Evolutionary conservation across 2,888 invertebrate species (phyloP).

Genomic region (Auanema sp.): DNA sequence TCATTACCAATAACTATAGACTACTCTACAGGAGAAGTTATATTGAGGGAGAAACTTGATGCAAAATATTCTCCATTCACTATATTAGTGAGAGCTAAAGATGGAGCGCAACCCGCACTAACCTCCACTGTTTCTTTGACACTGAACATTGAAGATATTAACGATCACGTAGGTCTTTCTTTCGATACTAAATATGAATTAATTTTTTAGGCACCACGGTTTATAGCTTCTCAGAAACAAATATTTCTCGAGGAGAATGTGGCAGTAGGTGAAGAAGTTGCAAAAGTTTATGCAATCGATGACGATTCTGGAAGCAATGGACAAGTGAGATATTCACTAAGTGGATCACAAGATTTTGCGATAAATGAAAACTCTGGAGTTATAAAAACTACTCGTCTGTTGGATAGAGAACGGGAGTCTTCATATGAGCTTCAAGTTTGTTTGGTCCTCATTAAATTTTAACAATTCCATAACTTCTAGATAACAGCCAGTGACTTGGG

Average conservation of each 20-base stretch:
- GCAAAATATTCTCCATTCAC: constrained; percentile 66
- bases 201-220: constrained; percentile 73
- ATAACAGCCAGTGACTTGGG: constrained; percentile 85
- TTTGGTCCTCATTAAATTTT: background rate
- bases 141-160: constrained; percentile 87
- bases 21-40: constrained; percentile 80
- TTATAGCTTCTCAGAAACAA: constrained; percentile 87
- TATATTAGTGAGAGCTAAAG: constrained; percentile 88
- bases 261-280: constrained; percentile 83
- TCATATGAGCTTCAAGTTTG: constrained; percentile 80
- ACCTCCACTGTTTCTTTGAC: constrained; percentile 92
- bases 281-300: constrained; percentile 91
- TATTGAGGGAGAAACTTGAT: constrained; percentile 44
- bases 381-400: constrained; percentile 81
- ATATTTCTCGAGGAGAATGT: constrained; percentile 91
- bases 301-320: constrained; percentile 79
- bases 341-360: constrained; percentile 73
- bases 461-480: constrained; percentile 24
- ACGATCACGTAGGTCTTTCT: constrained; percentile 75
- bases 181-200: background rate
- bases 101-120: constrained; percentile 88
- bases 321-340: constrained; percentile 37
- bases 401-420: constrained; percentile 87
- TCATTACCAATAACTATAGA: constrained; percentile 83
- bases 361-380: constrained; percentile 90